Evolutionary conservation across 2,888 invertebrate species (phyloP).

Genomic region (Charanyca ferruginea): DNA sequence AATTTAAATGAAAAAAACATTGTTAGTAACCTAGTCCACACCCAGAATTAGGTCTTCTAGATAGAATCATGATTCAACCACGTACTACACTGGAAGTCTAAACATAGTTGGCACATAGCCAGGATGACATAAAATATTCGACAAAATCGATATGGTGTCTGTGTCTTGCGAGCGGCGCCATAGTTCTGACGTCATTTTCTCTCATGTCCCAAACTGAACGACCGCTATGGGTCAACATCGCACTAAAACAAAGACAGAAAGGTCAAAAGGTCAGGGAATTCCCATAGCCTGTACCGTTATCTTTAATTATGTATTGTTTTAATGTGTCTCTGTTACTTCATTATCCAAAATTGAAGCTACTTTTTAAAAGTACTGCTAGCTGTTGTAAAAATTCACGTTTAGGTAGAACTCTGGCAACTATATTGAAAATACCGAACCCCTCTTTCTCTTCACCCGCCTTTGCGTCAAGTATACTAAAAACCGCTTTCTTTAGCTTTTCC

Average conservation of each 20-base stretch:
- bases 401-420: neutral
- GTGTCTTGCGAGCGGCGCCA: constrained; percentile 36
- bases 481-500: neutral
- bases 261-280: constrained; percentile 39
- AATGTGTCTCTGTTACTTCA: neutral
- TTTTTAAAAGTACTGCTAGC: neutral
- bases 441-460: neutral
- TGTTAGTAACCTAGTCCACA: neutral
- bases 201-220: constrained; percentile 18
- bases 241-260: constrained; percentile 14
- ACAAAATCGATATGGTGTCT: constrained; percentile 42
- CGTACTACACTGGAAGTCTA: neutral
- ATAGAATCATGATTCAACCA: constrained; percentile 27
- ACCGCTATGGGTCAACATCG: constrained; percentile 25
- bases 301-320: constrained; percentile 34
- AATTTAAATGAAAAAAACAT: constrained; percentile 2
- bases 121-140: constrained; percentile 33
- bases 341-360: neutral
- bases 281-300: constrained; percentile 36
- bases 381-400: neutral
- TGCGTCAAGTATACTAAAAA: neutral
- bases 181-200: constrained; percentile 41
- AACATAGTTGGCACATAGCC: constrained; percentile 36
- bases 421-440: neutral
- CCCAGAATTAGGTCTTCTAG: neutral